phyloP scores from a whole-genome alignment of 2,113 vertebrate genomes.

The Hippolais icterina region DNA sequence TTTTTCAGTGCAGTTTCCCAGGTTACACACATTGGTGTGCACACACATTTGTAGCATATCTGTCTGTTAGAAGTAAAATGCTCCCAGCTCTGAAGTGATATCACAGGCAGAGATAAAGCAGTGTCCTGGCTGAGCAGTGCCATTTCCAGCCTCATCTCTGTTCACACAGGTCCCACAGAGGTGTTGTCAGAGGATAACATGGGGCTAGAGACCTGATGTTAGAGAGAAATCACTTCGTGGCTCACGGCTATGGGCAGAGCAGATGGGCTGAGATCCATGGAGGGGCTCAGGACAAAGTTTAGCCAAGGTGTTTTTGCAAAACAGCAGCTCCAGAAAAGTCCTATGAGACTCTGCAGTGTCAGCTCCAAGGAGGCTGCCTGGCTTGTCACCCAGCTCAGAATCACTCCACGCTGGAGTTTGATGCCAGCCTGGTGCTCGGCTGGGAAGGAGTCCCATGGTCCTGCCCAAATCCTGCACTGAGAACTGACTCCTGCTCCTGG shows the following conservation, averaged over 20 bases:
- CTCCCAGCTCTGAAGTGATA: neutral
- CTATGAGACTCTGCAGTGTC: rapidly evolving
- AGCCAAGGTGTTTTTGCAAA: neutral
- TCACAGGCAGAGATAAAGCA: neutral
- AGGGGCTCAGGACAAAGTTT: neutral
- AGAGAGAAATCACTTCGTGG: neutral
- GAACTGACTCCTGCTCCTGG: neutral
- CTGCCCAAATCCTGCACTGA: neutral
- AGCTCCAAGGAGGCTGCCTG: neutral
- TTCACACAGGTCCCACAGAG: neutral
- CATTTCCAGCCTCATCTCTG: neutral
- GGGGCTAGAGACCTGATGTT: rapidly evolving
- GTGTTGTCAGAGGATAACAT: neutral
- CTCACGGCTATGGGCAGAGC: neutral
- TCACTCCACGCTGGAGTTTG: neutral
- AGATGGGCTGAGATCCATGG: neutral
- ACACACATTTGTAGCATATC: neutral
- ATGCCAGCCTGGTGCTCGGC: neutral
- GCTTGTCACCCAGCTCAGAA: neutral
- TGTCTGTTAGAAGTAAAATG: neutral
- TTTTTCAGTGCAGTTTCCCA: neutral
- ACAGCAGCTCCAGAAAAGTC: neutral
- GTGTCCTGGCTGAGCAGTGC: too few relatives aligned
- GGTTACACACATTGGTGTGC: neutral
- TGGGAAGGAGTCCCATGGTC: rapidly evolving